phyloP scores from a whole-genome alignment of 2,113 vertebrate genomes.

The Amblyornis subalaris region DNA sequence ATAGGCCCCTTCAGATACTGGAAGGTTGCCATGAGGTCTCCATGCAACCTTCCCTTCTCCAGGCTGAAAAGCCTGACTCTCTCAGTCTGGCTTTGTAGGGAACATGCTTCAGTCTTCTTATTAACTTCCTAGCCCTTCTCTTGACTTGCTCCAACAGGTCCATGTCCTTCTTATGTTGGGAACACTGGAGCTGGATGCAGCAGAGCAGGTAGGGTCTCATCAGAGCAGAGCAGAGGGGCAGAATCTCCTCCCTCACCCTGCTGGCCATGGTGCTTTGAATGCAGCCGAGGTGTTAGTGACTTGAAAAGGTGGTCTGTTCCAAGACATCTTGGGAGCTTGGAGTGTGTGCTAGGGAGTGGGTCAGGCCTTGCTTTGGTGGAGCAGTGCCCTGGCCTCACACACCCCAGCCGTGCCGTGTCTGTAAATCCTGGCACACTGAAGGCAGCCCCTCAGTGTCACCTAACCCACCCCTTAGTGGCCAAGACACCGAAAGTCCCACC shows the following conservation, averaged over 20 bases:
- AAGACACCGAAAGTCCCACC: too few species aligned
- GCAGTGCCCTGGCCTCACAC: too few species aligned
- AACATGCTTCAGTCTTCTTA: fast-evolving
- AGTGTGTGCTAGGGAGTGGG: too few species aligned
- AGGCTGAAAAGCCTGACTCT: too few species aligned
- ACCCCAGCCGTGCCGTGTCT: too few species aligned
- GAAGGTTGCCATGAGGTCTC: neutral
- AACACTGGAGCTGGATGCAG: neutral
- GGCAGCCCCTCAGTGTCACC: too few species aligned
- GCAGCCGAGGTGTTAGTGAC: neutral
- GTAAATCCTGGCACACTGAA: too few species aligned
- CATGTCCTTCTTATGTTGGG: too few species aligned
- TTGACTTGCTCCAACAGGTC: neutral
- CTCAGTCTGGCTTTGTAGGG: neutral
- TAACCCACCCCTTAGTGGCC: too few species aligned
- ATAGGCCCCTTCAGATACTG: neutral
- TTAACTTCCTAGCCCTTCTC: neutral
- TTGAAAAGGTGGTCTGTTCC: too few species aligned
- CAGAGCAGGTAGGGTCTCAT: neutral
- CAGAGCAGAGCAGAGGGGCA: neutral
- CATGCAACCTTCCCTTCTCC: neutral
- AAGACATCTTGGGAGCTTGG: too few species aligned
- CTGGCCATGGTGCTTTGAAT: fast-evolving
- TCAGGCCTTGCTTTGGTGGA: too few species aligned
- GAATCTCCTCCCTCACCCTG: fast-evolving